These are phyloP conservation scores for Hoplostethus atlanticus DNA, from an alignment of 2,797 vertebrate genomes.

Conservation along the genomic window DNA sequence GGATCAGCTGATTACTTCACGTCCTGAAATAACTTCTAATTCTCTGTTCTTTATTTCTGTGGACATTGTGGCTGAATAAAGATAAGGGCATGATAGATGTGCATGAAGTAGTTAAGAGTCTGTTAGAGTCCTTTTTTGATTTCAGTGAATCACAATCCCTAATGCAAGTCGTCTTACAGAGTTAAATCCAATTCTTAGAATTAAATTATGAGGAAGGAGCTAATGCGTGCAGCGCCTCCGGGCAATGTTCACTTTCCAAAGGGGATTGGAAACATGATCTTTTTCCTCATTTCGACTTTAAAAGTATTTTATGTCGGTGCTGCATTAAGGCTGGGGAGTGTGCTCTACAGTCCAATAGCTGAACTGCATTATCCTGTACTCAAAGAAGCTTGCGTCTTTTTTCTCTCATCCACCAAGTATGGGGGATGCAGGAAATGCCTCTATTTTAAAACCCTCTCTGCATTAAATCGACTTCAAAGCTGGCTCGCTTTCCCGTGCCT, in stretches of 20 bases:
- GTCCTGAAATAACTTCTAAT: neutral
- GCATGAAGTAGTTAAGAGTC: neutral
- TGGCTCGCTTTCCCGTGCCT: neutral
- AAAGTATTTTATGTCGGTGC: conserved; percentile 1
- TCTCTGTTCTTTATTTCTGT: neutral
- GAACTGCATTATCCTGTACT: conserved; percentile 2
- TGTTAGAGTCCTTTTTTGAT: neutral
- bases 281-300: conserved; percentile 2
- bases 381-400: neutral
- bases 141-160: conserved; percentile 9
- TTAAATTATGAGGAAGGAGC: conserved; percentile 3
- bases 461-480: conserved; percentile 22
- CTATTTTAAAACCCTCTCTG: neutral
- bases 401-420: neutral
- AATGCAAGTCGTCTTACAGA: conserved; percentile 1
- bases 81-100: neutral
- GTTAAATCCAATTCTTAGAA: conserved; percentile 1
- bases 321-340: conserved; percentile 2
- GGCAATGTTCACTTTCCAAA: conserved; percentile 13
- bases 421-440: neutral
- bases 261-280: conserved; percentile 20
- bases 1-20: neutral
- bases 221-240: neutral
- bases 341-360: neutral
- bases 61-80: neutral